A percentile compares a stretch with the other conserved stretches of the same genome.
Evolutionary conservation across 2,888 invertebrate genomes (phyloP).

Genomic region (Arenicola marina): DNA sequence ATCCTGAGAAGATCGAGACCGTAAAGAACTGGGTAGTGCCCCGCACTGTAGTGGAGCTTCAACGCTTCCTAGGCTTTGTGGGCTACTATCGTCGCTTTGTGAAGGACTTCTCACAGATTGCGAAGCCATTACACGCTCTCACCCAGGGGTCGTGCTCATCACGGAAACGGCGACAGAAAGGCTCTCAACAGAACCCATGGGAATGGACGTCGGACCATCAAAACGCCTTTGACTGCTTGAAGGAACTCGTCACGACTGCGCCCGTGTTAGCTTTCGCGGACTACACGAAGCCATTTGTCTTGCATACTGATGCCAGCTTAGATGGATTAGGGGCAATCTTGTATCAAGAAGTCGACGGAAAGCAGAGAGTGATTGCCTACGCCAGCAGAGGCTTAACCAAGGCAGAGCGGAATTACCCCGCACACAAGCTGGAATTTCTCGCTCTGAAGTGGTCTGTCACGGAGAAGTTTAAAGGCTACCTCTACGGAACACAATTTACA

Average conservation of each 20-base stretch:
- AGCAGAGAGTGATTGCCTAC: neutral
- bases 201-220: neutral
- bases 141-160: neutral
- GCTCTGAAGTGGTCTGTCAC: neutral
- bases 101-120: neutral
- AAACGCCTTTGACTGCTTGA: neutral
- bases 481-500: neutral
- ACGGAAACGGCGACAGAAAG: too few relatives aligned
- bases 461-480: neutral
- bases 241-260: neutral
- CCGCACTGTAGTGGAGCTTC: neutral
- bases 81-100: neutral
- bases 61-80: neutral
- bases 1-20: too few relatives aligned
- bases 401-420: neutral
- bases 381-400: neutral
- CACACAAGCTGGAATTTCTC: neutral
- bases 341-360: neutral
- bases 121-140: neutral
- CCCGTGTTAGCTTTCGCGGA: neutral
- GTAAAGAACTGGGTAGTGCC: neutral
- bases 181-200: neutral
- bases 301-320: constrained; percentile 1
- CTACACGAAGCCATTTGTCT: neutral
- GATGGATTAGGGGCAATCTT: constrained; percentile 1